Base-by-base conservation (phyloP, 2,888 invertebrate genomes). In the Calephelis perditalis region DNA sequence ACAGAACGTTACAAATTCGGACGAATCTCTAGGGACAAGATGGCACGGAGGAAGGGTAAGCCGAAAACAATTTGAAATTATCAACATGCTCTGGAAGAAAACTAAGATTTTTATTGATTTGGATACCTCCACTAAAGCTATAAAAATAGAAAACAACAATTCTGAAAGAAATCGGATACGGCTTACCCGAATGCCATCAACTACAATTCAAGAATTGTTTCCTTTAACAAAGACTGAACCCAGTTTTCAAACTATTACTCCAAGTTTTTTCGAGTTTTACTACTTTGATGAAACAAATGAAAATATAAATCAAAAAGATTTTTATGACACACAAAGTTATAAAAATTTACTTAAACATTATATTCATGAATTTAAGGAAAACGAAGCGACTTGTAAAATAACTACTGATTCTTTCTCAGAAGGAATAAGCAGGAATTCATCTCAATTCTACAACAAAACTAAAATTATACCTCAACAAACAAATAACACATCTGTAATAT, bases 251-350 rank as follows among this genome's bases (percentile, higher is more conserved):
- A 59, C 72, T 7, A 67, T 76, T 5, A 86, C 84, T 11, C 73
- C 81, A 4, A 86, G 85, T 71, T 82, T 72, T 56, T 86, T 87
- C 59, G 87, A 88, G 71, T 88, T 88, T 73, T 82, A 86, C 71
- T 88, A 87, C 70, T 74, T 82, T 62, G 82, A 86, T 65, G 78
- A 84, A 58, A 4, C 52, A 49, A 49, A 10, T 26, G 49, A 49
- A 49, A 49, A 49, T 26, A 5, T 49, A 10, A 52, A 52, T 15
- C 52, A 52, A 35, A 52, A 61, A 52, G 35, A 60, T 5, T 57
- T 35, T 11, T 55, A 59, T 55, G 59, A 60, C 9, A 54, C 40
- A 12, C 45, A 62, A 11, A 67, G 62, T 49, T 47, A 35, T 40
- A 63, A 59, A 43, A 52, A 65, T 59, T 45, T 68, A 10, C 65